Conservation (phyloP, 1,140 invertebrate species). For the Eueides isabella region DNA sequence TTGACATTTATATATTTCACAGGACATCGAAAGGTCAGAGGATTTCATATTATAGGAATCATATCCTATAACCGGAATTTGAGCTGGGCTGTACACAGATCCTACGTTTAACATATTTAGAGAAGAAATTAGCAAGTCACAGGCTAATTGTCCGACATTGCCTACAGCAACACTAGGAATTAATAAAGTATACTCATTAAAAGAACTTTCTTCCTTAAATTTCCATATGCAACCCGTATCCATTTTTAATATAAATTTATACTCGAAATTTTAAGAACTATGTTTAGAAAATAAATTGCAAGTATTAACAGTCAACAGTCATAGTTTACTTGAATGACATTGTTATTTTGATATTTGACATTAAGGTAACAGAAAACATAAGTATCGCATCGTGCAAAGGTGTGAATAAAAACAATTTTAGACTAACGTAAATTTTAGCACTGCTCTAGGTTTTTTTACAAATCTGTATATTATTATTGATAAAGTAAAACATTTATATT, state of each 20-base stretch:
- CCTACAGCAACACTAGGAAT: constrained; percentile 90
- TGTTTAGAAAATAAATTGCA: not conserved
- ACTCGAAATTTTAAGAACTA: not conserved
- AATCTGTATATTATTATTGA: too few relatives aligned
- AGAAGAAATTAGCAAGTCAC: constrained; percentile 88
- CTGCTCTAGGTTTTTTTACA: too few relatives aligned
- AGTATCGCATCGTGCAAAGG: too few relatives aligned
- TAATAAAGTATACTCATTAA: constrained; percentile 82
- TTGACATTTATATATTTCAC: constrained; percentile 85
- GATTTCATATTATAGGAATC: constrained; percentile 86
- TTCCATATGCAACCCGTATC: constrained; percentile 73
- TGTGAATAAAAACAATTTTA: too few relatives aligned
- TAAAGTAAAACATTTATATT: too few relatives aligned
- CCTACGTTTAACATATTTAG: constrained; percentile 85
- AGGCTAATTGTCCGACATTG: constrained; percentile 90
- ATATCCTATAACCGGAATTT: constrained; percentile 87
- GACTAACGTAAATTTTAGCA: too few relatives aligned
- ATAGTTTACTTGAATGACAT: not conserved
- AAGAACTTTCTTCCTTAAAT: constrained; percentile 48
- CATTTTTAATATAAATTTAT: constrained; percentile 43
- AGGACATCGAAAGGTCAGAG: constrained; percentile 56
- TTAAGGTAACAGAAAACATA: too few relatives aligned
- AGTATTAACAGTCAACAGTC: not conserved
- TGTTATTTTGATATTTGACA: constrained; percentile 18
- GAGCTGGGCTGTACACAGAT: constrained; percentile 84